Conservation (phyloP, 2,113 vertebrate genomes). For the Ovis aries region ARS-UI_Ramb_v3.0 NC_056063.1:50610001-50610500, state of each 20-base stretch:
- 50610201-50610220: not conserved
- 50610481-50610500: not conserved
- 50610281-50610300: not conserved
- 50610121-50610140: not conserved
- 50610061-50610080: not conserved
- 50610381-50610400: not conserved
- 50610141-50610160: not conserved
- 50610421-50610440: not conserved
- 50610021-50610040: not conserved
- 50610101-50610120: not conserved
- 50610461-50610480: not conserved
- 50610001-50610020: not conserved
- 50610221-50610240: not conserved
- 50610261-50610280: not conserved
- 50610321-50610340: not conserved
- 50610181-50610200: not conserved
- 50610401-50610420: not conserved
- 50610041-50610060: not conserved
- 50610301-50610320: not conserved
- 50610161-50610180: fast-evolving
- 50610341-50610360: not conserved
- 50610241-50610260: not conserved
- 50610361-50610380: not conserved
- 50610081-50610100: not conserved
- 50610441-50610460: not conserved